A percentile compares a stretch with the other conserved stretches of the same genome.
Conservation (phyloP, 2,888 invertebrate genomes). For the Drosophila meridiana region DNA sequence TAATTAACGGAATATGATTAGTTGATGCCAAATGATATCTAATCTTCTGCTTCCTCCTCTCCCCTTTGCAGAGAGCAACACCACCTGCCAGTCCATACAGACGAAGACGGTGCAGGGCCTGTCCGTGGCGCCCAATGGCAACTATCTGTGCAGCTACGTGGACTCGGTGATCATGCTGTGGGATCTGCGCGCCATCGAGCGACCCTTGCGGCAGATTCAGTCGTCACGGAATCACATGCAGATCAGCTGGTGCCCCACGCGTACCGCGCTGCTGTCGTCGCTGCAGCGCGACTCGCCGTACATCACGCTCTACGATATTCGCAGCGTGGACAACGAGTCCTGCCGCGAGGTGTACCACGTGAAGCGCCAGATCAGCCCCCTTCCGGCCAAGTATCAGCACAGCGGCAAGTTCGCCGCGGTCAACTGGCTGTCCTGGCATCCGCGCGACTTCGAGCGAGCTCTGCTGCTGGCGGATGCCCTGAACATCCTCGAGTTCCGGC, state of each 20-base stretch:
- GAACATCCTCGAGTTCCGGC: conserved; percentile 81
- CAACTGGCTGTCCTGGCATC: conserved; percentile 95
- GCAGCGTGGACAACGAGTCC: conserved; percentile 89
- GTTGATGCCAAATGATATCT: neutral
- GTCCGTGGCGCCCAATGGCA: conserved; percentile 91
- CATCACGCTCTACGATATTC: conserved; percentile 94
- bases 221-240: conserved; percentile 88
- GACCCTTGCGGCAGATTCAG: conserved; percentile 91
- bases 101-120: conserved; percentile 94
- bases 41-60: neutral
- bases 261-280: conserved; percentile 91
- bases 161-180: conserved; percentile 94
- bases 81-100: conserved; percentile 86
- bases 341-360: conserved; percentile 91
- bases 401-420: conserved; percentile 84
- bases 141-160: conserved; percentile 93
- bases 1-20: conserved; percentile 79
- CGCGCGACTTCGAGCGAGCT: conserved; percentile 87
- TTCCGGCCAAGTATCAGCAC: conserved; percentile 75
- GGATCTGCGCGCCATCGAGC: conserved; percentile 95
- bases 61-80: conserved; percentile 87
- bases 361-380: conserved; percentile 88
- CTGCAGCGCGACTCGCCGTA: conserved; percentile 91
- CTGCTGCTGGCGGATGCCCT: conserved; percentile 82
- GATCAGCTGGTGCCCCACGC: conserved; percentile 95